Evolutionary conservation across 2,888 invertebrate genomes (phyloP), one percentile per base, ranked within the genome.

Genomic region (Aphidoletes aphidimyza): DNA sequence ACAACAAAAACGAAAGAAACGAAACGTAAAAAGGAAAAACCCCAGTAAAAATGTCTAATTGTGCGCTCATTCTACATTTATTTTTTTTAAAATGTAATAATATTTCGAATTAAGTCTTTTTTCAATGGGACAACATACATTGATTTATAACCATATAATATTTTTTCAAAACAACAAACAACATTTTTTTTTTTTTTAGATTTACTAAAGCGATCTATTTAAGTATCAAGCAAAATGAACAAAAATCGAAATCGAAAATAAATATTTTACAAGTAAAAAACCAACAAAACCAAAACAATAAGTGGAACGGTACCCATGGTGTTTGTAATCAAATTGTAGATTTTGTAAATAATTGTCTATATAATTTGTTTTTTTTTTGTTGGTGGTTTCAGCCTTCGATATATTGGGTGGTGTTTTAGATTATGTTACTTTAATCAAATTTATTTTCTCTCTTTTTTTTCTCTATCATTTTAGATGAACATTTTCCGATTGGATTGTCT

Each of bases 161-260:
- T 69, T 30, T 69, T 69, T 69, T 69, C 34, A 69, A 14, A 30
- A 69, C 26, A 69, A 69, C 14, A 0, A 22, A 19, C n/a, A n/a
- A n/a, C n/a, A n/a, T n/a, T n/a, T n/a, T n/a, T n/a, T 22, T 22
- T 69, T 30, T 69, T 69, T 69, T 69, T 69, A 69, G 69, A 69
- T 30, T 69, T 69, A 69, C 69, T 69, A 69, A 69, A 69, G 2
- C 69, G 69, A 69, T 69, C 69, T 81, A 37, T 81, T 26, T 81
- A 81, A 81, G 81, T 37, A 81, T 54, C 26, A 54, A 54, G 22
- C 2, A 34, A 69, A 69, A 69, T 69, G 34, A 34, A 69, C n/a
- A n/a, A n/a, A n/a, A n/a, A n/a, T n/a, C n/a, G 37, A 37, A 81
- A 81, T 37, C 81, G 37, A 81, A 81, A 81, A 81, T 81, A 81